Conservation (phyloP, 1,140 invertebrate genomes). For the Lepidurus packardi region DNA sequence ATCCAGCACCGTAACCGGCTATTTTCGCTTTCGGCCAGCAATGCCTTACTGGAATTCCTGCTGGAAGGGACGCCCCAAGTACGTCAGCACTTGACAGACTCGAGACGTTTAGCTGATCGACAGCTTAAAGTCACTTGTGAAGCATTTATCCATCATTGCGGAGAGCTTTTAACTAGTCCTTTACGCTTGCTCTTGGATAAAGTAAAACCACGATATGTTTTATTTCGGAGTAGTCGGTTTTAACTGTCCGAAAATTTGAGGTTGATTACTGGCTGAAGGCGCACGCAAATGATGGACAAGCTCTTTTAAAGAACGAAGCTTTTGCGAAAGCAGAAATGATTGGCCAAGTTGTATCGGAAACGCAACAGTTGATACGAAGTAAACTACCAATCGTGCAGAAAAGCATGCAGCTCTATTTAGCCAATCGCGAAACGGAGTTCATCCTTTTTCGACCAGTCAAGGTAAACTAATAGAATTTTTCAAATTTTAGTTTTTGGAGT, state of each 20-base stretch:
- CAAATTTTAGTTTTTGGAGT: neutral
- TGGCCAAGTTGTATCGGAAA: conserved; percentile 47
- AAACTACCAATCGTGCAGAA: conserved; percentile 72
- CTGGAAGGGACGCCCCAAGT: conserved; percentile 86
- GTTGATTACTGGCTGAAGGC: conserved; percentile 40
- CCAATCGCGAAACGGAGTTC: conserved; percentile 94
- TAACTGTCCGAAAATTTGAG: conserved; percentile 34
- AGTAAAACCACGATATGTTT: conserved; percentile 47
- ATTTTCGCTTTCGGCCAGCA: conserved; percentile 81
- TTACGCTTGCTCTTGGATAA: conserved; percentile 67
- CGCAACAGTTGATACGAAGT: conserved; percentile 63
- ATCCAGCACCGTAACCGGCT: conserved; percentile 78
- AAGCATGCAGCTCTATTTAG: conserved; percentile 87
- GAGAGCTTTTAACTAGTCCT: conserved; percentile 66
- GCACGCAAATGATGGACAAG: conserved; percentile 30
- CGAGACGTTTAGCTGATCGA: conserved; percentile 87
- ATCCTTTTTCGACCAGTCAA: conserved; percentile 90
- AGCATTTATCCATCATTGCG: conserved; percentile 74
- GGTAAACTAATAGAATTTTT: conserved; percentile 45
- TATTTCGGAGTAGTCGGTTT: neutral
- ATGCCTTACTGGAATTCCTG: conserved; percentile 86
- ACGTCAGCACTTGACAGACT: conserved; percentile 78
- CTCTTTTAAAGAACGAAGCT: conserved; percentile 41
- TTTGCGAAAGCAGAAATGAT: conserved; percentile 49
- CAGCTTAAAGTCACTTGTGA: conserved; percentile 89